Evolutionary conservation across 2,113 vertebrate genomes (phyloP).

Genomic region (Podiceps cristatus): DNA sequence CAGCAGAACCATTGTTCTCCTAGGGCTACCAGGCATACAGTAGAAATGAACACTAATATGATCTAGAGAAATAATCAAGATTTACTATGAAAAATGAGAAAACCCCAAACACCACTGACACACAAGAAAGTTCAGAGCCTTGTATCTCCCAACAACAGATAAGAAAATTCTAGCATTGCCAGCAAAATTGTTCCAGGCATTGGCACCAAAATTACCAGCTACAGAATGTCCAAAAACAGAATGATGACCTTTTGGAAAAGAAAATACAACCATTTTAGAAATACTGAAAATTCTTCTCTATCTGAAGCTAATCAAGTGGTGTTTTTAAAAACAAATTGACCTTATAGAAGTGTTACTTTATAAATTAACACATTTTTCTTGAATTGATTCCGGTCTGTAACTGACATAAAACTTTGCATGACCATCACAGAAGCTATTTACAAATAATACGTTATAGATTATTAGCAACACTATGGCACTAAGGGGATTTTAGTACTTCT

Average conservation of each 20-base stretch:
- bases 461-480: not conserved
- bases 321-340: not conserved
- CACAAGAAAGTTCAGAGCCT: not conserved
- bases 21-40: not conserved
- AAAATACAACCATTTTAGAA: not conserved
- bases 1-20: not conserved
- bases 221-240: not conserved
- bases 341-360: not conserved
- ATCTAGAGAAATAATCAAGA: not conserved
- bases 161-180: not conserved
- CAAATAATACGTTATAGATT: not conserved
- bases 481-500: not conserved
- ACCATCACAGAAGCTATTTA: not conserved
- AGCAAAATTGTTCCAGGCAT: not conserved
- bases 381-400: not conserved
- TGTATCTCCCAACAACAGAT: not conserved
- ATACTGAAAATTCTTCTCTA: not conserved
- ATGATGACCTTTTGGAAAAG: not conserved
- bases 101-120: not conserved
- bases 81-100: not conserved
- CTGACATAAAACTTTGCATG: not conserved
- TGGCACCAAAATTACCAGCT: not conserved
- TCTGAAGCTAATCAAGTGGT: not conserved
- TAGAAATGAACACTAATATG: not conserved
- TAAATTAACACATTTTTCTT: not conserved